Evolutionary conservation across 2,797 vertebrate species (phyloP).

Genomic region (Agapornis canus): DNA sequence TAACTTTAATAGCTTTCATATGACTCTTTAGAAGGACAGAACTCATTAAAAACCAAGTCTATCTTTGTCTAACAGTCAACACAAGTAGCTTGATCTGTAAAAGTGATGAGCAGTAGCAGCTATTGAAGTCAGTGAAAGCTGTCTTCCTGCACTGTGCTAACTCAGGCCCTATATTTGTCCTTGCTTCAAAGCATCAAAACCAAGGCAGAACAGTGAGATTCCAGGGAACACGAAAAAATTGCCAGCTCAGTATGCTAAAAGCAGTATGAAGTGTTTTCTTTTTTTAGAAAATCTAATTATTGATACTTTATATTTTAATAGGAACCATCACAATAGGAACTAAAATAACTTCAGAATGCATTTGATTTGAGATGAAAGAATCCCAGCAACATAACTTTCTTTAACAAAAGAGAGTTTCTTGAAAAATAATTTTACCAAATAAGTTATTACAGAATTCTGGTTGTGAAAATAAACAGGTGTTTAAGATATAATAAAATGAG

Average conservation of each 20-base stretch:
- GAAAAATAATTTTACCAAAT: neutral
- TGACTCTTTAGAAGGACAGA: neutral
- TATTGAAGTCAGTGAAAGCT: neutral
- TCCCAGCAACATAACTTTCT: neutral
- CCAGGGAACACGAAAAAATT: neutral
- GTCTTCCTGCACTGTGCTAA: neutral
- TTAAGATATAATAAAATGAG: neutral
- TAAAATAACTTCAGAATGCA: neutral
- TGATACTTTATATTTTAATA: neutral
- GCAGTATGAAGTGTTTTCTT: neutral
- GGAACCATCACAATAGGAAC: neutral
- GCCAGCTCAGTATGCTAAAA: neutral
- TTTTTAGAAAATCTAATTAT: neutral
- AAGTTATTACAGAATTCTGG: neutral
- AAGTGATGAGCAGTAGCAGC: neutral
- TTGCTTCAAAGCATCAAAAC: neutral
- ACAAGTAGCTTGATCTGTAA: neutral
- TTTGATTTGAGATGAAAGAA: neutral
- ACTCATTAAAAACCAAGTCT: neutral
- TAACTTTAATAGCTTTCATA: neutral
- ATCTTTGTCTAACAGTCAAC: neutral
- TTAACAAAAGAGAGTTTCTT: neutral
- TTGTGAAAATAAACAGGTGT: neutral
- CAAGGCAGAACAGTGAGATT: neutral
- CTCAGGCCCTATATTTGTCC: neutral